Percentiles rank a stretch among this genome's conserved stretches.
phyloP scores from a whole-genome alignment of 1,140 invertebrate species.

The Bombus cullumanus region DNA sequence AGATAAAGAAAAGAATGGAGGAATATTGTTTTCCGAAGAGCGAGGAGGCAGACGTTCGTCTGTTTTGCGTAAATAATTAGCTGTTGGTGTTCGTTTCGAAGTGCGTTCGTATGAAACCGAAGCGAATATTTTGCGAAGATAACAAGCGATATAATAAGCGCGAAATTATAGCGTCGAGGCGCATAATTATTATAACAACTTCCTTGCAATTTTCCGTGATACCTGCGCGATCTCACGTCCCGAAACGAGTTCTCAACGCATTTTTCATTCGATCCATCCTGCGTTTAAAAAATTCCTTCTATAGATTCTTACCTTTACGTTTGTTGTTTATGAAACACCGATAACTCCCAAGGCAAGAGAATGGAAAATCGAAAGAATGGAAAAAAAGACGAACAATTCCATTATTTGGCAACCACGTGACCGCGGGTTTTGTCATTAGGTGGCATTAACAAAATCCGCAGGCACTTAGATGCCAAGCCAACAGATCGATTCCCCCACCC shows the following conservation, averaged over 20 bases:
- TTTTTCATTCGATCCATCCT: slow-evolving; percentile 18
- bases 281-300: slow-evolving; percentile 10
- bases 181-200: slow-evolving; percentile 37
- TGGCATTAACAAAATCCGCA: too few relatives aligned
- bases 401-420: too few relatives aligned
- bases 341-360: background rate
- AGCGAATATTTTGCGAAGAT: background rate
- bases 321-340: background rate
- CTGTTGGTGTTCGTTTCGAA: background rate
- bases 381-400: too few relatives aligned
- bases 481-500: too few relatives aligned
- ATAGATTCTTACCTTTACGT: background rate
- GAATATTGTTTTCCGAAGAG: too few relatives aligned
- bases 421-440: too few relatives aligned
- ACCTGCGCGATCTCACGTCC: slow-evolving; percentile 13
- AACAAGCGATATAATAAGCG: slow-evolving; percentile 19
- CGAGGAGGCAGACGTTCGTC: background rate
- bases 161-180: slow-evolving; percentile 37
- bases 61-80: background rate
- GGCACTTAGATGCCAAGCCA: too few relatives aligned
- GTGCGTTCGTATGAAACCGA: slow-evolving; percentile 7
- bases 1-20: background rate
- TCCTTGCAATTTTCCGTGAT: slow-evolving; percentile 34
- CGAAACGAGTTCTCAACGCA: slow-evolving; percentile 20
- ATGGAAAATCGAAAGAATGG: too few relatives aligned